These are phyloP conservation scores for Quadroppia sp. DNA, from an alignment of 2,888 invertebrate genomes.

Conservation along the genomic window DNA sequence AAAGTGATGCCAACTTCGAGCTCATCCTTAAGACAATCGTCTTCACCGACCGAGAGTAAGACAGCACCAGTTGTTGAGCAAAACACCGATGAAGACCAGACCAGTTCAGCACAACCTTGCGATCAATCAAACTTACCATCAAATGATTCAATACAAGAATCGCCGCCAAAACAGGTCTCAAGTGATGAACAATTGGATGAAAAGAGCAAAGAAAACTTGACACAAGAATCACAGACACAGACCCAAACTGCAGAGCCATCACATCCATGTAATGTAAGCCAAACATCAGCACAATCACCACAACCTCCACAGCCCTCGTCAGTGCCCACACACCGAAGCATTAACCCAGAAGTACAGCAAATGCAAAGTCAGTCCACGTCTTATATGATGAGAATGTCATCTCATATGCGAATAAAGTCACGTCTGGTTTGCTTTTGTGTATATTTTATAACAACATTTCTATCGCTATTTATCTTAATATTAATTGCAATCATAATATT, in stretches of 20 bases:
- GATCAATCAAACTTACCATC: background rate
- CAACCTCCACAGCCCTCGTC: background rate
- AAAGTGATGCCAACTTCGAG: background rate
- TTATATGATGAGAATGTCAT: slow-evolving; percentile 3
- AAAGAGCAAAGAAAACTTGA: too few relatives aligned
- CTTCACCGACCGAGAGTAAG: background rate
- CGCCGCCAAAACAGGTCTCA: background rate
- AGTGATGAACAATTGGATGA: too few relatives aligned
- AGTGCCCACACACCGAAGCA: background rate
- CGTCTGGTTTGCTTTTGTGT: slow-evolving; percentile 21
- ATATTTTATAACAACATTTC: slow-evolving; percentile 28
- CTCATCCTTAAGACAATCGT: background rate
- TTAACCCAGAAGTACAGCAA: background rate
- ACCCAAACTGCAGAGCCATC: background rate
- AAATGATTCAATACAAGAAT: background rate
- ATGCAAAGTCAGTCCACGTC: slow-evolving; percentile 21
- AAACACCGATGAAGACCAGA: background rate
- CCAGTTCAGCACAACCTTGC: background rate
- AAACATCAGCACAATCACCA: background rate
- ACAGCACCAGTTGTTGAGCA: background rate
- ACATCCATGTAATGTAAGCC: background rate
- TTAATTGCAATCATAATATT: slow-evolving; percentile 29
- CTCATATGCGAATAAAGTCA: slow-evolving; percentile 5
- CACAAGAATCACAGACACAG: background rate
- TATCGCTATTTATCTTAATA: slow-evolving; percentile 29